These are phyloP conservation scores for Pseudorhiza aurosa DNA, from an alignment of 30 jellyfish, hydroid and myxozoan genomes.

Conservation along the genomic window DNA sequence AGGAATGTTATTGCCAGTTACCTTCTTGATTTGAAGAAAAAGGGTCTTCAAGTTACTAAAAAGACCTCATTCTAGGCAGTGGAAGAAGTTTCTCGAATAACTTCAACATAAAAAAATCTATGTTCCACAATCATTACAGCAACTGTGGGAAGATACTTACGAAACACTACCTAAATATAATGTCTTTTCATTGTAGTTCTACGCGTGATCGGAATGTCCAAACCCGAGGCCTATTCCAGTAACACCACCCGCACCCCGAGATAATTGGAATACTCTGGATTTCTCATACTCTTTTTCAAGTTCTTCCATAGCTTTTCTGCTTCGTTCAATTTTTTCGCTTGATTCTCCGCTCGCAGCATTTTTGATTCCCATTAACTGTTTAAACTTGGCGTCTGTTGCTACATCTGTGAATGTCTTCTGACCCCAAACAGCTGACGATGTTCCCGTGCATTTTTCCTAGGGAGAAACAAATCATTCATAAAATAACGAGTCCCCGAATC, in stretches of 20 bases:
- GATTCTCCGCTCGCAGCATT: constrained; percentile 62
- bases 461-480: constrained; percentile 11
- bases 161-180: too few relatives aligned
- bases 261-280: constrained; percentile 90
- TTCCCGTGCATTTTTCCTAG: constrained; percentile 47
- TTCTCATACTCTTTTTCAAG: constrained; percentile 92
- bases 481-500: too few relatives aligned
- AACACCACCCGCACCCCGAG: constrained; percentile 98
- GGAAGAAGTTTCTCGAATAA: too few relatives aligned
- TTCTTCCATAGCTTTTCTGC: constrained; percentile 88
- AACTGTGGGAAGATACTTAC: too few relatives aligned
- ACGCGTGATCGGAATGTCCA: constrained; percentile 51
- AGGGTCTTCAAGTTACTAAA: too few relatives aligned
- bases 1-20: too few relatives aligned
- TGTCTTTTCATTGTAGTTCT: too few relatives aligned
- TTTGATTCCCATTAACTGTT: constrained; percentile 95
- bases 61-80: too few relatives aligned
- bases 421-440: constrained; percentile 57
- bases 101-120: too few relatives aligned
- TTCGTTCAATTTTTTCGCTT: constrained; percentile 52
- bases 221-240: constrained; percentile 97
- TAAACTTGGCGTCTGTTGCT: constrained; percentile 84
- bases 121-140: too few relatives aligned
- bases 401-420: constrained; percentile 86
- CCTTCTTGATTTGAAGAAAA: too few relatives aligned